Evolutionary conservation across 2,113 vertebrate species (phyloP).

Genomic region (Channa argus): DNA sequence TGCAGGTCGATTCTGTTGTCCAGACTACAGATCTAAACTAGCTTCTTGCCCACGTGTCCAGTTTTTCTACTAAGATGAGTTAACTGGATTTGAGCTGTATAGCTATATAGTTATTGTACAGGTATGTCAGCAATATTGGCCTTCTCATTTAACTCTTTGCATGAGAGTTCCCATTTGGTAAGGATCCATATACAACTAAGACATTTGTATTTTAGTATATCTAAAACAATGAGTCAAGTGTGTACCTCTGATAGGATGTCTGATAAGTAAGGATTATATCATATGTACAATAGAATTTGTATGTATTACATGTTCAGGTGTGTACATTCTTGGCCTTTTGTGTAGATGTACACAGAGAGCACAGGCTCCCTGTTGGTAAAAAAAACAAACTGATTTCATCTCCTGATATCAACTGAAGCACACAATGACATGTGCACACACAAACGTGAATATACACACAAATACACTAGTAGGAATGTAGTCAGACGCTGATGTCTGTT

Average conservation of each 20-base stretch:
- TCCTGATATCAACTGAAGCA: constrained; percentile 36
- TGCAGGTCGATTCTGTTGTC: too few species aligned
- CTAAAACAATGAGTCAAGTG: too few species aligned
- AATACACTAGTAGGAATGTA: constrained; percentile 50
- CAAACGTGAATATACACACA: constrained; percentile 27
- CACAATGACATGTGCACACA: constrained; percentile 25
- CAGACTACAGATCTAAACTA: too few species aligned
- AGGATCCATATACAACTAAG: too few species aligned
- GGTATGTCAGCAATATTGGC: too few species aligned
- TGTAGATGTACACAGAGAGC: neutral
- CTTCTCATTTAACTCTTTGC: too few species aligned
- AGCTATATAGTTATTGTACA: neutral
- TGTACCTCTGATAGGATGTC: too few species aligned
- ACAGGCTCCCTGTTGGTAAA: neutral
- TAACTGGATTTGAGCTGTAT: neutral
- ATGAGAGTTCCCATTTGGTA: too few species aligned
- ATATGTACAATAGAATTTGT: neutral
- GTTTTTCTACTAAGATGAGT: too few species aligned
- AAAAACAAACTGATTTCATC: constrained; percentile 9
- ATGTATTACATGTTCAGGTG: neutral
- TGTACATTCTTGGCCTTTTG: neutral
- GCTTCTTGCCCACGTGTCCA: too few species aligned
- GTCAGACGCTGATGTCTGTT: constrained; percentile 58
- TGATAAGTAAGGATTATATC: neutral
- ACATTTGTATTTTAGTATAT: too few species aligned